Conservation (phyloP, 2,113 vertebrate species). For the Sterna hirundo region DNA sequence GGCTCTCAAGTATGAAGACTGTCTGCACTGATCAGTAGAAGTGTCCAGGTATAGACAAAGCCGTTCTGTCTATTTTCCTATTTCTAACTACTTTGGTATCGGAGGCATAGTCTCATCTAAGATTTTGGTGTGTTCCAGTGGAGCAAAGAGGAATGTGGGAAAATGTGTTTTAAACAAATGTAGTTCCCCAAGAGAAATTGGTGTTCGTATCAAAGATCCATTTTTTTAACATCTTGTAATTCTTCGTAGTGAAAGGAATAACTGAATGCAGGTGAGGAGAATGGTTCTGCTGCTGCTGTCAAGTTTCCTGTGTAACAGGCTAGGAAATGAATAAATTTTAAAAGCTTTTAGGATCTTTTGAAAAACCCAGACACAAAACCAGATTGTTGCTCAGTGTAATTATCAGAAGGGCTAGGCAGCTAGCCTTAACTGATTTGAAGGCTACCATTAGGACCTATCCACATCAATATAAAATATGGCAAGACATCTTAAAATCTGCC, state of each 20-base stretch:
- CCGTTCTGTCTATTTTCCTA: not conserved
- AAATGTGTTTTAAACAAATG: not conserved
- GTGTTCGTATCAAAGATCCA: not conserved
- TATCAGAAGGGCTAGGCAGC: not conserved
- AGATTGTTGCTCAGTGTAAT: not conserved
- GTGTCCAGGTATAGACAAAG: not conserved
- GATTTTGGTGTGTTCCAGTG: not conserved
- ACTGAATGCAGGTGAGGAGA: not conserved
- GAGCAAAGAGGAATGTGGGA: not conserved
- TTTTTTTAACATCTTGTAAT: not conserved
- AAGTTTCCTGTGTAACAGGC: not conserved
- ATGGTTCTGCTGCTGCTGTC: not conserved
- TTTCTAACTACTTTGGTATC: not conserved
- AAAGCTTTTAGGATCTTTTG: not conserved
- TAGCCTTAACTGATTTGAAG: not conserved
- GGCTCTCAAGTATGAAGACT: not conserved
- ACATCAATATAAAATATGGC: not conserved
- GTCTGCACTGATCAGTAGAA: not conserved
- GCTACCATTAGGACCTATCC: not conserved
- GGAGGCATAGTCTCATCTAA: not conserved
- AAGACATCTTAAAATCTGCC: not conserved
- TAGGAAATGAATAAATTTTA: not conserved
- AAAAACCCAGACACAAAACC: not conserved
- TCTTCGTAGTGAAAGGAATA: not conserved
- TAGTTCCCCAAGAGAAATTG: not conserved